phyloP scores from a whole-genome alignment of 2,888 invertebrate genomes.

The Capitulum mitella region DNA sequence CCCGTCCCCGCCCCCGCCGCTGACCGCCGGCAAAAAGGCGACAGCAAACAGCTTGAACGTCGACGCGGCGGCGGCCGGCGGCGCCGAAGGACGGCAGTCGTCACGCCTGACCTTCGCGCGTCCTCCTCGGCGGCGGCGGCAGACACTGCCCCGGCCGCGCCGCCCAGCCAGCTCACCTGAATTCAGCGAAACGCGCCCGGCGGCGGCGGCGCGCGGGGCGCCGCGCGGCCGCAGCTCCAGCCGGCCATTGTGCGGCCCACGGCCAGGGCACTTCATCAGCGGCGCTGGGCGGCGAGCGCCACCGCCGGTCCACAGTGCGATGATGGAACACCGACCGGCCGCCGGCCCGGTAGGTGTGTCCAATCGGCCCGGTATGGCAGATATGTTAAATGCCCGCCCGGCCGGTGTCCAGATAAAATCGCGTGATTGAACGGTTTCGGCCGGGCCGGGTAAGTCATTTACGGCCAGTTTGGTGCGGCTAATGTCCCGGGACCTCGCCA shows the following conservation, averaged over 20 bases:
- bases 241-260: background rate
- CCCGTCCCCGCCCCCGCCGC: background rate
- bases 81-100: background rate
- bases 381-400: background rate
- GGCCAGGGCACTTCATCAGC: background rate
- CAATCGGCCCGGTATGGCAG: background rate
- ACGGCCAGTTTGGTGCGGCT: background rate
- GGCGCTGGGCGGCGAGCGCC: background rate
- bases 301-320: background rate
- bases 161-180: background rate
- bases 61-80: background rate
- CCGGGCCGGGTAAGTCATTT: background rate
- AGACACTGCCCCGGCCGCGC: background rate
- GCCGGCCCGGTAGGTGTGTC: background rate
- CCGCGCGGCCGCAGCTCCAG: background rate
- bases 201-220: conserved; percentile 16
- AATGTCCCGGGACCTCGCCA: background rate
- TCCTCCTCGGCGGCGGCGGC: background rate
- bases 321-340: conserved; percentile 4
- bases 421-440: background rate
- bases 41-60: background rate
- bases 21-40: background rate
- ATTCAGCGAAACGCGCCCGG: background rate
- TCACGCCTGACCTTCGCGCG: background rate
- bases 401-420: conserved; percentile 23